Conservation (phyloP, 2,113 vertebrate genomes). For the Geococcyx californianus region DNA sequence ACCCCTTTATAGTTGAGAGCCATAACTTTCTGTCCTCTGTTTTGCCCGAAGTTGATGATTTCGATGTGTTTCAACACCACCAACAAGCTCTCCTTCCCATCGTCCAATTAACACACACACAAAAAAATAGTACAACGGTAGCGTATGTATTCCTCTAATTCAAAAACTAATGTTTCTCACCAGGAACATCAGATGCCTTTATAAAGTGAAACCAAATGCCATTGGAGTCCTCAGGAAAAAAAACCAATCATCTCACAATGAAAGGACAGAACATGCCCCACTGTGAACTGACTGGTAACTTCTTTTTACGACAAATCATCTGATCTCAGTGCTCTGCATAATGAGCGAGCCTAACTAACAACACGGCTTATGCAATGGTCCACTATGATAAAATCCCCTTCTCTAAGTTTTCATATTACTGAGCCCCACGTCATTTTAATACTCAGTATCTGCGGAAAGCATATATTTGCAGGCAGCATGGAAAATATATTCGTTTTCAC, state of each 20-base stretch:
- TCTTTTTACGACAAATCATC: background rate
- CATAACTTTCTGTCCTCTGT: accelerated
- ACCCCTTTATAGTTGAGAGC: conserved; percentile 8
- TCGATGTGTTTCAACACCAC: background rate
- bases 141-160: background rate
- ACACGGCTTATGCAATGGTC: background rate
- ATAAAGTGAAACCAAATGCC: background rate
- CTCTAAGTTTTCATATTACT: background rate
- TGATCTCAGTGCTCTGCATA: background rate
- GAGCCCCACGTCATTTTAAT: background rate
- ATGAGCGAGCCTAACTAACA: background rate
- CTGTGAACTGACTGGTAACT: background rate
- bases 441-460: background rate
- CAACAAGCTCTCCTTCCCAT: no score
- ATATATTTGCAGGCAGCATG: background rate
- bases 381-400: background rate
- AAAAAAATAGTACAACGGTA: background rate
- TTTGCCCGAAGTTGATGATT: background rate
- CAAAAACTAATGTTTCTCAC: background rate
- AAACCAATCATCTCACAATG: background rate
- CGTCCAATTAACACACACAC: accelerated
- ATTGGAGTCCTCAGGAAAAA: background rate
- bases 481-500: background rate
- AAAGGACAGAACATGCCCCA: background rate
- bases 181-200: background rate